Base-by-base conservation (phyloP, 2,797 vertebrate genomes). In the Tenualosa thibaudeaui region DNA sequence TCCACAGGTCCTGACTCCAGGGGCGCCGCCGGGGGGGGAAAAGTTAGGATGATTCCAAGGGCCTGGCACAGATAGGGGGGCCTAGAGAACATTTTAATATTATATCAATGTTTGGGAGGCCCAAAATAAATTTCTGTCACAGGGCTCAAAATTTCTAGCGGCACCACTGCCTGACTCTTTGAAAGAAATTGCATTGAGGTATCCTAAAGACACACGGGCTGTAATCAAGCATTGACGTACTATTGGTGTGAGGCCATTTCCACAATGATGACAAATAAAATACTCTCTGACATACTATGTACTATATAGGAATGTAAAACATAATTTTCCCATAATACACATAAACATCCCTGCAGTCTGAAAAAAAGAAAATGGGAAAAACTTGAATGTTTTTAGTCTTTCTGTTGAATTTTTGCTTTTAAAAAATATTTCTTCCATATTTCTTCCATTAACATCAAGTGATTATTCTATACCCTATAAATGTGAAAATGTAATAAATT, bases 291-390 rank as follows among this genome's bases (percentile, higher is more conserved):
- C 31, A 31, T 31, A 31, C 31, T 19, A 17, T 31, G 40, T 22
- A 19, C 54, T 56, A 5, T 56, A 78, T 19, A 78, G 37, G 71
- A 78, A 78, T 78, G 71, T 22, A 78, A 78, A 37, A 78, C 37
- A 46, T 19, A 31, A 8, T 2, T 43, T 75, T 7, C 5, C n/a
- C 19, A n/a, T 60, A 13, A 75, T 31, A 17, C 37, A 40, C 3
- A 37, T 78, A 78, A 78, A 78, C 71, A 78, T 7, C 19, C 71
- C 37, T 78, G 37, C 37, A 78, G 40, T 78, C 71, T 43, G 19
- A 78, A 22, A 78, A 26, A 78, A 78, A 3, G 37, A 15, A 40
- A 75, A 75, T 22, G 17, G 43, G 2, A 22, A 2, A 7, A 46
- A 22, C 31, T 75, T 0, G 2, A 78, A 78, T 78, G 68, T 40